Evolutionary conservation across 2,888 invertebrate species (phyloP).

Genomic region (Eurytoma adleriae): DNA sequence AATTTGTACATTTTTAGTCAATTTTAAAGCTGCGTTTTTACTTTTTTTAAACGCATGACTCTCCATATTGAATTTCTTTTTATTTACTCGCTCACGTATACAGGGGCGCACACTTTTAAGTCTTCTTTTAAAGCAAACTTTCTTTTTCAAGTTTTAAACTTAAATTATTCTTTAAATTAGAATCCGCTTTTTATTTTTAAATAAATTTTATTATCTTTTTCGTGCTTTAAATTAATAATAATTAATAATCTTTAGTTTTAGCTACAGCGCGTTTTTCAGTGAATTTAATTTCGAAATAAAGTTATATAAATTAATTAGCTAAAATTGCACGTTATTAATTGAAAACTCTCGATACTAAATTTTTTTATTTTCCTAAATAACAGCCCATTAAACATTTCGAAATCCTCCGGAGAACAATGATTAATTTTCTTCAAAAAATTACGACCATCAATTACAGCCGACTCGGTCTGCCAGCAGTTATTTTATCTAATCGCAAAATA

Average conservation of each 20-base stretch:
- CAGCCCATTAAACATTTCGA: no score
- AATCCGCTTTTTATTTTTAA: slow-evolving; percentile 1
- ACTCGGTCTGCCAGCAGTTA: no score
- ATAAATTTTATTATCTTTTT: not conserved
- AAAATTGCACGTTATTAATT: no score
- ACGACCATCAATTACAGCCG: not conserved
- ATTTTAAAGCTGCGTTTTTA: slow-evolving; percentile 51
- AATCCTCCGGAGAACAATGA: no score
- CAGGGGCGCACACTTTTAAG: slow-evolving; percentile 15
- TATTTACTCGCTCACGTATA: slow-evolving; percentile 33
- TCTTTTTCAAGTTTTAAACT: slow-evolving; percentile 51
- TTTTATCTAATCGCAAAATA: slow-evolving; percentile 11
- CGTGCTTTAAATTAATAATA: no score
- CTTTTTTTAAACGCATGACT: slow-evolving; percentile 33
- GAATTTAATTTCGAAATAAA: slow-evolving; percentile 6
- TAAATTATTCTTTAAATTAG: slow-evolving; percentile 42
- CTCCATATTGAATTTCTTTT: slow-evolving; percentile 47
- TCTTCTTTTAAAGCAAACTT: slow-evolving; percentile 52
- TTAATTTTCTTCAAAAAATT: no score
- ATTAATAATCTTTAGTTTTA: no score
- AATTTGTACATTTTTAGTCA: slow-evolving; percentile 34
- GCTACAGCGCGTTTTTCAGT: no score
- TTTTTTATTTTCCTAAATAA: no score
- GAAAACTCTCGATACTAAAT: no score
- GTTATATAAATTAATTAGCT: slow-evolving; percentile 8